Percentiles rank a stretch among this genome's conserved stretches.
phyloP scores from a whole-genome alignment of 2,797 vertebrate species.

The Leptodactylus fallax region DNA sequence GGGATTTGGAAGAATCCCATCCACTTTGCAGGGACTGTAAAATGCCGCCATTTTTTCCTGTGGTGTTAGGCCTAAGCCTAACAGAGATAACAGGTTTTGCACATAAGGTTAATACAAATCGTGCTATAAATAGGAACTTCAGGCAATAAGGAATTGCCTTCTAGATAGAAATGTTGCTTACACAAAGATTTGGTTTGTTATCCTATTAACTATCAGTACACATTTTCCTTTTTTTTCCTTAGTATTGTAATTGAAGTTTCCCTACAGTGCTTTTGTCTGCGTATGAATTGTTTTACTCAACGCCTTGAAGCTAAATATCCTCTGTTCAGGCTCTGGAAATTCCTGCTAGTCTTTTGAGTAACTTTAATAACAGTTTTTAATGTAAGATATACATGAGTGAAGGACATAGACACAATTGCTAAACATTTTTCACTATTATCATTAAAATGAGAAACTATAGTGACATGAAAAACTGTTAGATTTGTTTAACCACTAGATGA shows the following conservation, averaged over 20 bases:
- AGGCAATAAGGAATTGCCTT: background rate
- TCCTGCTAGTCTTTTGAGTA: background rate
- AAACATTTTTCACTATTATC: background rate
- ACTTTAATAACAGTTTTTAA: conserved; percentile 16
- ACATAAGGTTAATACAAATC: background rate
- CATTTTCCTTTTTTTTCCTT: background rate
- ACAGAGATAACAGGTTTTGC: background rate
- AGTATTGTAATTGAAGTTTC: conserved; percentile 21
- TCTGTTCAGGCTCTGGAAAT: background rate
- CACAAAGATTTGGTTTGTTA: conserved; percentile 18
- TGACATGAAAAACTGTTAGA: conserved; percentile 1
- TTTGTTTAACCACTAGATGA: conserved; percentile 13
- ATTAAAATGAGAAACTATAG: background rate
- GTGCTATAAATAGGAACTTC: conserved; percentile 1
- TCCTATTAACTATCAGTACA: conserved; percentile 25
- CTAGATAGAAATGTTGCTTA: conserved; percentile 9
- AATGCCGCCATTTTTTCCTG: too few species aligned
- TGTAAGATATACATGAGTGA: background rate
- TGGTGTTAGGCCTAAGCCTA: too few species aligned
- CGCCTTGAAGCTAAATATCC: conserved; percentile 27
- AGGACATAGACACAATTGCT: background rate
- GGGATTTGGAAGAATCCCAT: too few species aligned
- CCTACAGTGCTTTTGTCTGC: conserved; percentile 38
- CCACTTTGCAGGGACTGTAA: too few species aligned
- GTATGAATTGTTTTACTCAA: conserved; percentile 26